Percentiles rank a stretch among this genome's conserved stretches.
These are phyloP conservation scores for Drosophila bocqueti DNA, from an alignment of 1,140 invertebrate genomes.

Conservation along the genomic window DNA sequence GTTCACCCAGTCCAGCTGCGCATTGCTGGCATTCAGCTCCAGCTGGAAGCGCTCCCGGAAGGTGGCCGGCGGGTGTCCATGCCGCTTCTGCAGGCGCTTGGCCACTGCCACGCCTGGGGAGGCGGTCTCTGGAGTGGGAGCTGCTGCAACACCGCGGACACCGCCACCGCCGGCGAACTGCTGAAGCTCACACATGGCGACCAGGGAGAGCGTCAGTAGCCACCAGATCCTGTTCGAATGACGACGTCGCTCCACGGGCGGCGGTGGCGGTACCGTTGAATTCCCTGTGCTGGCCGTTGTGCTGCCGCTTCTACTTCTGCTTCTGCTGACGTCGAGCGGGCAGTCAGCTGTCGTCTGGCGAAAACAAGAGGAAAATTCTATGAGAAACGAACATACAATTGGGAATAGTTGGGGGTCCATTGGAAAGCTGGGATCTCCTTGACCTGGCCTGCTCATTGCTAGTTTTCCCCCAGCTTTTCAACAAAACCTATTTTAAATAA, in stretches of 20 bases:
- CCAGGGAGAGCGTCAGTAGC: slow-evolving; percentile 39
- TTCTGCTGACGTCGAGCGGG: slow-evolving; percentile 40
- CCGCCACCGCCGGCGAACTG: slow-evolving; percentile 31
- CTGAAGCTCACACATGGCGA: slow-evolving; percentile 63
- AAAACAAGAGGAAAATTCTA: background rate
- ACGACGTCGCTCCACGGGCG: slow-evolving; percentile 17
- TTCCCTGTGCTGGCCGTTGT: slow-evolving; percentile 61
- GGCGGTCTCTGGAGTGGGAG: background rate
- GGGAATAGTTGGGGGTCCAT: background rate
- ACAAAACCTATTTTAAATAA: background rate
- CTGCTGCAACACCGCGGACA: slow-evolving; percentile 11
- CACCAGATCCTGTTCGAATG: slow-evolving; percentile 10
- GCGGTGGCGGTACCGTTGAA: slow-evolving; percentile 32
- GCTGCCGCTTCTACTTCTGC: slow-evolving; percentile 28
- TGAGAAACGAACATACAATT: background rate
- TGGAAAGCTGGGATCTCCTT: background rate
- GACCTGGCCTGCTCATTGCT: background rate
- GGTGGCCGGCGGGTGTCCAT: slow-evolving; percentile 8
- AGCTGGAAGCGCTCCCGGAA: slow-evolving; percentile 40
- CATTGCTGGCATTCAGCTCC: slow-evolving; percentile 32
- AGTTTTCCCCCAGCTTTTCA: background rate
- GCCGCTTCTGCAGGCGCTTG: slow-evolving; percentile 53
- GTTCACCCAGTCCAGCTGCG: slow-evolving; percentile 57
- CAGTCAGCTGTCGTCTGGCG: slow-evolving; percentile 63
- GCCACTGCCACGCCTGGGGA: background rate